These are phyloP conservation scores for Drosophila auraria DNA, from an alignment of 1,140 invertebrate genomes.

Conservation along the genomic window DNA sequence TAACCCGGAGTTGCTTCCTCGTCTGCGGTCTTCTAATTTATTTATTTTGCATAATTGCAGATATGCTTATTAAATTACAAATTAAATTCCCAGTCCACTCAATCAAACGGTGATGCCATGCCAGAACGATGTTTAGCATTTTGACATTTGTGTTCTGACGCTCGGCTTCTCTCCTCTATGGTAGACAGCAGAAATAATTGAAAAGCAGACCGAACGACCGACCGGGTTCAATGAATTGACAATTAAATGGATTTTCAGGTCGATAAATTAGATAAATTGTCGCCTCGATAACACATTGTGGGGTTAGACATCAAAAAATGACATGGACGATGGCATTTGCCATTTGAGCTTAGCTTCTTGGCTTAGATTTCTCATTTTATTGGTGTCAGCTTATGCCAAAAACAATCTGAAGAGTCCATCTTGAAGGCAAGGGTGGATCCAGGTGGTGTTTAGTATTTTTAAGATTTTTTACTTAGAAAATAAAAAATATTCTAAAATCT, in stretches of 20 bases:
- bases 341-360: background rate
- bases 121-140: slow-evolving; percentile 11
- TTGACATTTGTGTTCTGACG: slow-evolving; percentile 25
- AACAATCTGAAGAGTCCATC: background rate
- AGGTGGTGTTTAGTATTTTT: too few species aligned
- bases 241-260: slow-evolving; percentile 29
- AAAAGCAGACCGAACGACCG: background rate
- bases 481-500: too few species aligned
- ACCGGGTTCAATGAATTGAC: slow-evolving; percentile 22
- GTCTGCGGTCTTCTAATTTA: slow-evolving; percentile 50
- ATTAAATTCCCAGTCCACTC: slow-evolving; percentile 7
- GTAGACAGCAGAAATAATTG: slow-evolving; percentile 35
- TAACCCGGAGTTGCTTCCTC: slow-evolving; percentile 1
- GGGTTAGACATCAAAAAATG: background rate
- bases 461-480: too few species aligned
- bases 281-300: background rate
- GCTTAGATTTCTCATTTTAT: background rate
- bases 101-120: background rate
- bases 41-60: slow-evolving; percentile 62
- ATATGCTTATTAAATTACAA: slow-evolving; percentile 64
- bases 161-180: slow-evolving; percentile 1
- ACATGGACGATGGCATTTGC: background rate
- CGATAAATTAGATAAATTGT: slow-evolving; percentile 12
- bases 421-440: too few species aligned
- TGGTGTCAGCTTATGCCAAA: background rate